Evolutionary conservation across 2,888 invertebrate genomes (phyloP).

Genomic region (Conomelus anceps): DNA sequence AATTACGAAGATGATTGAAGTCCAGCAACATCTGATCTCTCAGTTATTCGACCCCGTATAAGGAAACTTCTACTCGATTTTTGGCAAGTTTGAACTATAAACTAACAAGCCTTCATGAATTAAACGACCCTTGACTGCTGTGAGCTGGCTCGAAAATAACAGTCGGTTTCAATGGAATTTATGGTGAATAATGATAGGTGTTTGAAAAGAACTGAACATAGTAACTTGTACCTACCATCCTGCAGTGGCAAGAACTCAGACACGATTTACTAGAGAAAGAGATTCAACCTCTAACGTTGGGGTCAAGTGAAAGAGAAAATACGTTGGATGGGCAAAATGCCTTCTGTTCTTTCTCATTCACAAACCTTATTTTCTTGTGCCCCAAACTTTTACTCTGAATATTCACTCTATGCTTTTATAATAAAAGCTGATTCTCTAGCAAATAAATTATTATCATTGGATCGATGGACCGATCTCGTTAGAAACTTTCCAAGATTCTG

Average conservation of each 20-base stretch:
- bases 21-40: neutral
- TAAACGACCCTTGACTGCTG: neutral
- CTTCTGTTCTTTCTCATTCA: neutral
- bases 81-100: neutral
- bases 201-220: neutral
- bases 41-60: neutral
- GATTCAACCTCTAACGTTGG: neutral
- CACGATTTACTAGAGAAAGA: neutral
- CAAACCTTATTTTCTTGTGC: neutral
- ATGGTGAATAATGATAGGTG: neutral
- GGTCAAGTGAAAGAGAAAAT: neutral
- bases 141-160: neutral
- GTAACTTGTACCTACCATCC: neutral
- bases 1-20: neutral
- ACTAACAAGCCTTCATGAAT: neutral
- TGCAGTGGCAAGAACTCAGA: neutral
- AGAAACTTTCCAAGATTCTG: neutral
- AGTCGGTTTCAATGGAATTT: neutral
- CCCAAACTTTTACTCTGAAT: neutral
- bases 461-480: neutral
- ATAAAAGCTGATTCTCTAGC: neutral
- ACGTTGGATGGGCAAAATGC: neutral
- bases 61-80: neutral
- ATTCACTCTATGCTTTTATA: no score
- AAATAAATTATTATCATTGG: neutral